Evolutionary conservation across 2,797 vertebrate genomes (phyloP).

Genomic region (Sphenopsis melanotis): DNA sequence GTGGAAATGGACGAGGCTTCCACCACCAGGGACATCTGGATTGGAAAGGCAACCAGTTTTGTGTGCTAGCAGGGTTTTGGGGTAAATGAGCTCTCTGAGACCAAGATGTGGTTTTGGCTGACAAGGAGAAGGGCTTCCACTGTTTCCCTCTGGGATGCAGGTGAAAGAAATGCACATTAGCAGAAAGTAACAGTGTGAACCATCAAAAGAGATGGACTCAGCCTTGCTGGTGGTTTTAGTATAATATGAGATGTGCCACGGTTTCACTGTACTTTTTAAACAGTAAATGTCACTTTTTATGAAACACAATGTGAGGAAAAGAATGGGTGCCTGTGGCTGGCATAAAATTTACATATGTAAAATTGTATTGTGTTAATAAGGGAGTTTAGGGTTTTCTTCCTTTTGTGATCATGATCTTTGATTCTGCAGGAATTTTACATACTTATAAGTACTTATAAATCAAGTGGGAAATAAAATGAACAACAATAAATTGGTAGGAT

Average conservation of each 20-base stretch:
- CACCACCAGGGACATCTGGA: too few relatives aligned
- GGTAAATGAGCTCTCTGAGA: neutral
- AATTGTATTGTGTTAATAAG: neutral
- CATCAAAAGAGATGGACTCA: neutral
- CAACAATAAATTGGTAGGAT: neutral
- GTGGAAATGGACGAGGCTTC: neutral
- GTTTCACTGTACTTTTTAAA: neutral
- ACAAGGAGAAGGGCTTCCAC: neutral
- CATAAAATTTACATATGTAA: neutral
- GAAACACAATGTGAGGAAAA: neutral
- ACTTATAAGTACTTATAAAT: neutral
- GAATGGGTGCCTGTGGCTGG: neutral
- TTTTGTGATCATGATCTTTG: neutral
- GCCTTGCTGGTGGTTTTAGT: neutral
- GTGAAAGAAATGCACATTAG: neutral
- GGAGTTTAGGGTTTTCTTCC: neutral
- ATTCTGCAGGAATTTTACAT: neutral
- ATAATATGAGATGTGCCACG: neutral
- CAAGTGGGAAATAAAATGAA: neutral
- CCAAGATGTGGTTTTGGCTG: neutral
- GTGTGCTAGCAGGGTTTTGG: neutral
- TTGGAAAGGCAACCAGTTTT: neutral
- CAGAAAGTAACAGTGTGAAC: neutral
- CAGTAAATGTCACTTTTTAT: neutral
- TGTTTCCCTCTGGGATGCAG: neutral